Conservation (phyloP, 2,888 invertebrate genomes). For the Scaptomyza caliginosa region DNA sequence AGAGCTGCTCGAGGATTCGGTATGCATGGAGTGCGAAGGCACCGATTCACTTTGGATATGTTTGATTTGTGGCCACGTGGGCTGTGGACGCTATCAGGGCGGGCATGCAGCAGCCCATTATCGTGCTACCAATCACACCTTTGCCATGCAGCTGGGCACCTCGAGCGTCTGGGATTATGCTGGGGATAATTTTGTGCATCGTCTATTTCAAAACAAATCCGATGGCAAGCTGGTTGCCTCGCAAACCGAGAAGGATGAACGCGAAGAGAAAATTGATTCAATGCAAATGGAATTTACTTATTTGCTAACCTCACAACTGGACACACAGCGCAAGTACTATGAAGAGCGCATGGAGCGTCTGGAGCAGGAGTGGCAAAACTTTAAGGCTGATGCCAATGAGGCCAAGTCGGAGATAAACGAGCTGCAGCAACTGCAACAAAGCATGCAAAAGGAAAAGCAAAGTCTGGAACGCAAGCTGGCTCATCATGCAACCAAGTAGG, state of each 20-base stretch:
- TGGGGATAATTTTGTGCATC: slow-evolving; percentile 95
- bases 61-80: slow-evolving; percentile 98
- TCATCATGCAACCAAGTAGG: slow-evolving; percentile 87
- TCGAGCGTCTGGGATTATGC: slow-evolving; percentile 99
- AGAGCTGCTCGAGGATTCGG: slow-evolving; percentile 86
- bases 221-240: slow-evolving; percentile 97
- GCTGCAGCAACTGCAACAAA: slow-evolving; percentile 85
- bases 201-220: slow-evolving; percentile 97
- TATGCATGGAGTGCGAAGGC: slow-evolving; percentile 86
- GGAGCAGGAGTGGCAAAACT: slow-evolving; percentile 86
- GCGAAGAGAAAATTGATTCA: slow-evolving; percentile 94
- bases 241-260: slow-evolving; percentile 87
- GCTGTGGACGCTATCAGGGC: slow-evolving; percentile 95
- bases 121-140: slow-evolving; percentile 97
- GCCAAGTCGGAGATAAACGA: slow-evolving; percentile 85
- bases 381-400: slow-evolving; percentile 85
- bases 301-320: slow-evolving; percentile 96
- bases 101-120: slow-evolving; percentile 99
- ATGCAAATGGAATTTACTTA: slow-evolving; percentile 98
- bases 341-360: slow-evolving; percentile 90
- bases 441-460: slow-evolving; percentile 88
- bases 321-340: slow-evolving; percentile 96
- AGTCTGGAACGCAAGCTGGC: slow-evolving; percentile 89
- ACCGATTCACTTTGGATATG: slow-evolving; percentile 98
- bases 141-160: slow-evolving; percentile 97